Evolutionary conservation across 2,113 vertebrate genomes (phyloP).

Genomic region (Piprites chloris): DNA sequence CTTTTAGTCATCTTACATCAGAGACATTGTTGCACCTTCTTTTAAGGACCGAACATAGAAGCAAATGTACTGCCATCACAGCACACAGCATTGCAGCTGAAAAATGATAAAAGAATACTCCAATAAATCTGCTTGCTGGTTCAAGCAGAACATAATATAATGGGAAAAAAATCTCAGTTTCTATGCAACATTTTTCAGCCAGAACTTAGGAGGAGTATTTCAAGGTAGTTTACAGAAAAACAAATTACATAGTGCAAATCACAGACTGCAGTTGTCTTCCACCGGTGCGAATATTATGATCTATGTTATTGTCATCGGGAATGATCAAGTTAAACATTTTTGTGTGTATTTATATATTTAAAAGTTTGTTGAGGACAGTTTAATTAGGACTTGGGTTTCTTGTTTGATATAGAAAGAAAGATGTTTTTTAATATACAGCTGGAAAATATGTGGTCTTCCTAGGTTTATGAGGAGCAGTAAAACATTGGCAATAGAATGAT

Average conservation of each 20-base stretch:
- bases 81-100: background rate
- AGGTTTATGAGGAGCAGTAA: background rate
- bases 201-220: background rate
- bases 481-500: background rate
- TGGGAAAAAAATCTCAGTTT: background rate
- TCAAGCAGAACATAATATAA: background rate
- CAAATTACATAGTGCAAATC: background rate
- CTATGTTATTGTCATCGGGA: background rate
- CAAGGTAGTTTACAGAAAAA: background rate
- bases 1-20: background rate
- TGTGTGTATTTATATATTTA: background rate
- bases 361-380: background rate
- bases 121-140: conserved; percentile 3
- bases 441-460: background rate
- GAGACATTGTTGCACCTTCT: background rate
- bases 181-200: background rate
- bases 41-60: background rate
- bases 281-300: background rate
- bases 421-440: background rate
- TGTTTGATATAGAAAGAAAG: background rate
- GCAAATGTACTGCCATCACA: background rate
- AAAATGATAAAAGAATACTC: background rate
- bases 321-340: background rate
- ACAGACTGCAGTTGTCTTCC: background rate
- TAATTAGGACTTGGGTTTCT: background rate